Percentiles rank a stretch among this genome's conserved stretches.
phyloP scores from a whole-genome alignment of 2,113 vertebrate species.

The Cromileptes altivelis region DNA sequence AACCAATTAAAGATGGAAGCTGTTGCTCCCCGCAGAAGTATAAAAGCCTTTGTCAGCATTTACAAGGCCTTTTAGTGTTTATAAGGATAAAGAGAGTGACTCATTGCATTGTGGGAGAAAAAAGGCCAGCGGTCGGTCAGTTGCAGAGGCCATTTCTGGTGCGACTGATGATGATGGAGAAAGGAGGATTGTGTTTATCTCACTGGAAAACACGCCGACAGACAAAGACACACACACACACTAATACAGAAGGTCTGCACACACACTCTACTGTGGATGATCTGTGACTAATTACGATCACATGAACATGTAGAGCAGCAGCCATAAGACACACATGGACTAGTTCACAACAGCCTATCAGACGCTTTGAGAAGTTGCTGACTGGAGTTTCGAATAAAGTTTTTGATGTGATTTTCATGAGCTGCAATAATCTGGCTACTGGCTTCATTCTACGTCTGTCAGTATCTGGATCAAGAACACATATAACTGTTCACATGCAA shows the following conservation, averaged over 20 bases:
- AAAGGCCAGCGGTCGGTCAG: not conserved
- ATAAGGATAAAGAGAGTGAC: not conserved
- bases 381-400: not conserved
- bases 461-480: not conserved
- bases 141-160: not conserved
- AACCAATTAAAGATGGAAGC: not conserved
- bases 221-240: not conserved
- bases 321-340: conserved; percentile 1
- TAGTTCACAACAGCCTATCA: not conserved
- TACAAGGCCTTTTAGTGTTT: not conserved
- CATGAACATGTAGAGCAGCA: conserved; percentile 17
- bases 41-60: not conserved
- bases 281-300: conserved; percentile 22
- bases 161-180: conserved; percentile 6
- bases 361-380: conserved; percentile 21
- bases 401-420: not conserved
- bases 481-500: not conserved
- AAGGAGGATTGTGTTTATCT: conserved; percentile 7
- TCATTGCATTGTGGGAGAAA: not conserved
- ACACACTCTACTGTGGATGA: not conserved
- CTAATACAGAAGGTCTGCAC: not conserved
- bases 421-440: not conserved
- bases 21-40: no score
- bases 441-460: not conserved
- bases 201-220: not conserved